Evolutionary conservation across 1,140 invertebrate species (phyloP), one percentile per base, ranked within the genome.

Genomic region (Drosophila sp.): DNA sequence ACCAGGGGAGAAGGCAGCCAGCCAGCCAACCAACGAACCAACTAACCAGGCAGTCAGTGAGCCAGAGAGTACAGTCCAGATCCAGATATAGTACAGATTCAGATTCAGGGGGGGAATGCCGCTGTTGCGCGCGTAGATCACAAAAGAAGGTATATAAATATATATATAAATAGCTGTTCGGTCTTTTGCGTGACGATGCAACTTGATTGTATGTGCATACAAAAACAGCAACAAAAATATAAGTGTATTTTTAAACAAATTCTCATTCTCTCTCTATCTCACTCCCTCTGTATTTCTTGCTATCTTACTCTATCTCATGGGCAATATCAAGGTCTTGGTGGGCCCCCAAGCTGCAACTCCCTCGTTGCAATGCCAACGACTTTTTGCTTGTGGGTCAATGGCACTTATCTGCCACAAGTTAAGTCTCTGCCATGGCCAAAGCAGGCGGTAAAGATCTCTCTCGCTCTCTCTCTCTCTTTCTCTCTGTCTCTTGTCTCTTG

Each of bases 341-440:
- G 66, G 64, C 38, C 61, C 57, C 61, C 64, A 65, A 55, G 66
- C 62, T 17, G 63, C 57, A 56, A 47, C 47, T 66, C 41, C 61
- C 41, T 29, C 35, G 30, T 27, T 38, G 41, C 55, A 50, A 70
- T 66, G 83, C 66, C 83, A 87, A 86, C 83, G 79, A 86, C 83
- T 79, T 78, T 50, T 69, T 86, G 69, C 75, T 76, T 82, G 47
- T 86, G 66, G 83, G 83, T 86, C 83, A 86, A 86, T 83, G 81
- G 79, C 82, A 87, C 70, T 81, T 80, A 68, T 56, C 25, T 61
- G 60, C 60, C 60, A 50, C 40, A 50, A 50, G 23, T 50, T 10
- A 17, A 50, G 23, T 50, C 44, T 50, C 8, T 50, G 44, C 44
- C 44, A 50, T 50, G 44, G 23, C 25, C 60, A 41, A 35, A 30